Conservation (phyloP, 2,113 vertebrate species). For the Channa argus region DNA sequence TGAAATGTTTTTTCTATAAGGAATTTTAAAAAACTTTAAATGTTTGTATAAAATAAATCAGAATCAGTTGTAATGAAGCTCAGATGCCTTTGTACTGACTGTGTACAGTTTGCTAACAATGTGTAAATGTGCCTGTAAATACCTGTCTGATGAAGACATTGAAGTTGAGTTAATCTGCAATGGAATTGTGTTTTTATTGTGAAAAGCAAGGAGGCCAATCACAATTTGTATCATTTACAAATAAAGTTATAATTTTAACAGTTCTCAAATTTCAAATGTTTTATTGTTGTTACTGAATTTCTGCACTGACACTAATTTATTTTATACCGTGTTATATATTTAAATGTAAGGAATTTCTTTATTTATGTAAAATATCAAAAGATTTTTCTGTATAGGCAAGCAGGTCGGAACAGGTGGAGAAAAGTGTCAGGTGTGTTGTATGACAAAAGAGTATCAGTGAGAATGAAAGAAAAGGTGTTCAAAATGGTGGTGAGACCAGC, state of each 20-base stretch:
- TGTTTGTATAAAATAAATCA: conserved; percentile 61
- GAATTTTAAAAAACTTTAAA: conserved; percentile 53
- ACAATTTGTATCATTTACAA: conserved; percentile 82
- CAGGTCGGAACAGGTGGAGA: too few relatives aligned
- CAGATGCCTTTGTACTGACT: conserved; percentile 72
- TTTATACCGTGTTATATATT: too few relatives aligned
- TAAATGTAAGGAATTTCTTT: too few relatives aligned
- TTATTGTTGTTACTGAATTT: too few relatives aligned
- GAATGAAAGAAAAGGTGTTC: too few relatives aligned
- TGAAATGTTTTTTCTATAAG: conserved; percentile 68
- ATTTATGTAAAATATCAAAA: too few relatives aligned
- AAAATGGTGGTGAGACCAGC: too few relatives aligned
- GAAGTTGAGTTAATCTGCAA: conserved; percentile 32
- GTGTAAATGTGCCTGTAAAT: conserved; percentile 85
- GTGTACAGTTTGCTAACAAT: conserved; percentile 82
- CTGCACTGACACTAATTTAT: too few relatives aligned
- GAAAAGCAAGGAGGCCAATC: conserved; percentile 54
- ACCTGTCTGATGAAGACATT: conserved; percentile 46
- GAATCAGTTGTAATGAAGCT: conserved; percentile 35
- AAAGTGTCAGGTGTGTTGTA: too few relatives aligned
- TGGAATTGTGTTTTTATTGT: conserved; percentile 69
- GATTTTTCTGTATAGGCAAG: too few relatives aligned
- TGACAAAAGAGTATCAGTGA: too few relatives aligned
- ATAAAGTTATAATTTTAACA: conserved; percentile 86
- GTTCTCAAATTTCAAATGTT: background rate